Evolutionary conservation across 2,888 invertebrate genomes (phyloP), one percentile per base, ranked within the genome.

Genomic region (Tiliacea citrago): DNA sequence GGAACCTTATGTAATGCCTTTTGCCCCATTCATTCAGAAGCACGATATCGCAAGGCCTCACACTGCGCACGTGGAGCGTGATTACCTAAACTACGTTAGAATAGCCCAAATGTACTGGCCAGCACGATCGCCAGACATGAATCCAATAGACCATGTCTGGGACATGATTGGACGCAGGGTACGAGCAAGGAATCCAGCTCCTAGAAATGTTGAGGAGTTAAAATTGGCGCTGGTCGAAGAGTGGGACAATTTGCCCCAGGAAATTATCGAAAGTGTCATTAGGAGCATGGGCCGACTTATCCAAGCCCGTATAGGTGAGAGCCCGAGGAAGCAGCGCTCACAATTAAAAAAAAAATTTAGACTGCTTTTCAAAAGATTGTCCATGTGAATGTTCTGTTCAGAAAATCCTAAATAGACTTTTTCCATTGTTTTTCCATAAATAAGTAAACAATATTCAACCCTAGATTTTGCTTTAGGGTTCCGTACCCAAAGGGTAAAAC

Each of bases 141-240:
- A 51, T 51, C n/a, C 51, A n/a, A 84, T 84, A 63, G 79, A 85
- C 49, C 80, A 85, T 68, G 53, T 81, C 45, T 83, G 77, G 74
- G 76, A 79, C 62, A 68, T 73, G 76, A 76, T 82, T 35, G 39
- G 21, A 49, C 51, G 57, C 9, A 42, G 42, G 2, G 57, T 68
- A 1, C n/a, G 57, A 10, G 35, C 9, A 7, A 57, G 63, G 29
- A 21, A 61, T 55, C 29, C 63, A 53, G 39, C 62, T 16, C 57
- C 68, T 21, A 57, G 47, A 10, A 63, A 63, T 55, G 47, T 71
- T 45, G n/a, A n/a, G 7, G 66, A 77, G 24, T 21, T 66, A 4
- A 65, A 73, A 12, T 53, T 65, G n/a, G 49, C 60, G n/a, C 13
- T 55, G n/a, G 42, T 58, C 9, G 58, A 65, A 63, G 68, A 69